These are phyloP conservation scores for Orius laevigatus DNA, from an alignment of 1,140 invertebrate genomes.

Conservation along the genomic window DNA sequence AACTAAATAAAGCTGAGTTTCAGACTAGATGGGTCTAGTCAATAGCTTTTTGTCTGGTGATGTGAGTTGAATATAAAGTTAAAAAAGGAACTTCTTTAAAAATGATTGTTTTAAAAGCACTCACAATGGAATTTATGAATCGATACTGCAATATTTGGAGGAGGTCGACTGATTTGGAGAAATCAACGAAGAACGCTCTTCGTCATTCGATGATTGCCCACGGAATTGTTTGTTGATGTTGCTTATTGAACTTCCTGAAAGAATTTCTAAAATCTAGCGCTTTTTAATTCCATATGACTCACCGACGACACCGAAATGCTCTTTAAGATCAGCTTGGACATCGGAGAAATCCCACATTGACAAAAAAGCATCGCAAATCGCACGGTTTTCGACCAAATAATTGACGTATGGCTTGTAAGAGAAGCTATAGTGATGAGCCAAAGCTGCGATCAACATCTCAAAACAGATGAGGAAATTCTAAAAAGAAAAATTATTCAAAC, in stretches of 20 bases:
- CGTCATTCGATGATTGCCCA: slow-evolving; percentile 1
- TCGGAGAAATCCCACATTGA: slow-evolving; percentile 93
- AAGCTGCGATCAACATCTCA: slow-evolving; percentile 91
- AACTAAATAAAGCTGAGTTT: too few species aligned
- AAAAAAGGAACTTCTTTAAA: too few species aligned
- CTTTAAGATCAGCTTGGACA: slow-evolving; percentile 76
- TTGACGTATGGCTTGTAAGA: slow-evolving; percentile 65
- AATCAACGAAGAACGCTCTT: not conserved
- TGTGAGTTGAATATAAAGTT: too few species aligned
- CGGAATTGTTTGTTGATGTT: slow-evolving; percentile 12
- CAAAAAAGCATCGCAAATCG: slow-evolving; percentile 42
- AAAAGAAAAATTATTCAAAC: slow-evolving; percentile 14
- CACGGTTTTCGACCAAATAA: slow-evolving; percentile 30
- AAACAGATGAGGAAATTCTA: slow-evolving; percentile 93
- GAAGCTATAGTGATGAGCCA: slow-evolving; percentile 90
- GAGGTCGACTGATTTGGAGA: not conserved
- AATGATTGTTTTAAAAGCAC: too few species aligned
- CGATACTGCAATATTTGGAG: too few species aligned
- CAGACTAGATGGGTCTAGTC: too few species aligned
- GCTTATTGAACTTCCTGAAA: slow-evolving; percentile 12
- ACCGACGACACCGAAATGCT: slow-evolving; percentile 79
- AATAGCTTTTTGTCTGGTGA: too few species aligned
- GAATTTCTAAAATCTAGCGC: not conserved
- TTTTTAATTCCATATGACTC: slow-evolving; percentile 22
- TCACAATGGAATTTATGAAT: too few species aligned